Conservation (phyloP, 2,113 vertebrate genomes). For the Genyomyrus donnyi region DNA sequence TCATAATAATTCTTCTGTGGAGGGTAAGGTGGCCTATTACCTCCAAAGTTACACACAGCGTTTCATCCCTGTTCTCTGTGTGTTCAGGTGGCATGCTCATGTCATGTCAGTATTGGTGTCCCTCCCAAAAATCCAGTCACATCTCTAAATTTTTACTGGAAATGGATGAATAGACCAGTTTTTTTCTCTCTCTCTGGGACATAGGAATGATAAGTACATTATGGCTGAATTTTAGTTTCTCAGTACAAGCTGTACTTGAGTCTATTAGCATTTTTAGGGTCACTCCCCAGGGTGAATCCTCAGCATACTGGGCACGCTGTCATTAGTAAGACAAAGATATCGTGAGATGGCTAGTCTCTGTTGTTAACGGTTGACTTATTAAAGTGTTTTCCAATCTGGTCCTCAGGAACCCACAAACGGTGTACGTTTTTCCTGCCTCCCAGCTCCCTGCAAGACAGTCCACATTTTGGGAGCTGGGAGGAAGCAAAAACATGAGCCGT, state of each 20-base stretch:
- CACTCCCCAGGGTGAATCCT: background rate
- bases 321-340: background rate
- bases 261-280: background rate
- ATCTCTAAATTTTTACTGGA: background rate
- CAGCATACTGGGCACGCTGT: background rate
- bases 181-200: background rate
- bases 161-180: background rate
- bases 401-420: background rate
- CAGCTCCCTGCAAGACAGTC: background rate
- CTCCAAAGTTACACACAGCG: background rate
- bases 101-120: background rate
- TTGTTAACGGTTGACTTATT: background rate
- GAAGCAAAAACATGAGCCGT: background rate
- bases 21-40: background rate
- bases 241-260: background rate
- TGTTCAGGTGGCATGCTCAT: background rate
- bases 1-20: background rate
- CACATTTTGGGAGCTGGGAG: background rate
- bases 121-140: background rate
- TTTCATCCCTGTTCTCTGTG: background rate
- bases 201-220: background rate
- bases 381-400: background rate
- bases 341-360: background rate
- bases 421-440: background rate
- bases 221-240: background rate